Conservation (phyloP, 2,113 vertebrate species). For the Mastomys coucha region DNA sequence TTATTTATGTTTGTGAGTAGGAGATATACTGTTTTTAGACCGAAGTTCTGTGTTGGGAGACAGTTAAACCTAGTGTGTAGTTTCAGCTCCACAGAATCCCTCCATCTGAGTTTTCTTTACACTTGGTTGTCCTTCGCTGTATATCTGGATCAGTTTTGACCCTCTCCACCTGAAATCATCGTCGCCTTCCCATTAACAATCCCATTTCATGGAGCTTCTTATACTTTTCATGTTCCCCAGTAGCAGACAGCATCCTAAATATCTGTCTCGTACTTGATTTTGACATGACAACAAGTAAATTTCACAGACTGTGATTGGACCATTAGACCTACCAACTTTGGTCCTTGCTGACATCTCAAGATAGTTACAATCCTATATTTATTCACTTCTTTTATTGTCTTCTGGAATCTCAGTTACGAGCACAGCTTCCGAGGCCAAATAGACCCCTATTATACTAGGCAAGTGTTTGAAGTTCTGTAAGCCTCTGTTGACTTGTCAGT, state of each 20-base stretch:
- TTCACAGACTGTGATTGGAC: not conserved
- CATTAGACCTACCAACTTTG: constrained; percentile 22
- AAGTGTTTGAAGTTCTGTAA: constrained; percentile 15
- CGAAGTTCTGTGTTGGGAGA: not conserved
- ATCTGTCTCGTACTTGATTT: not conserved
- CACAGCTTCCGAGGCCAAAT: not conserved
- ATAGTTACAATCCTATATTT: not conserved
- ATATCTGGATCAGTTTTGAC: not conserved
- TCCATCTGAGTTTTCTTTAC: constrained; percentile 10
- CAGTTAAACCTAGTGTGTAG: not conserved
- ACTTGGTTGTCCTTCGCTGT: not conserved
- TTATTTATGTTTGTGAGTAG: not conserved
- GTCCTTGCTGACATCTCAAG: not conserved
- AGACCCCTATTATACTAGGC: not conserved
- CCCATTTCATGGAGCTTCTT: constrained; percentile 27
- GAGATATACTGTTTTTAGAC: not conserved
- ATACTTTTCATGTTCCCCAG: not conserved
- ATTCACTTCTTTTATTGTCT: not conserved
- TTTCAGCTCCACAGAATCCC: constrained; percentile 4
- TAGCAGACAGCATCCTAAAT: not conserved
- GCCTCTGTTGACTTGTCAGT: not conserved
- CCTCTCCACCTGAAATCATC: not conserved
- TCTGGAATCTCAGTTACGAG: constrained; percentile 22
- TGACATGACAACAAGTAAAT: not conserved
- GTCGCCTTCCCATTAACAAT: not conserved